phyloP scores from a whole-genome alignment of 2,797 vertebrate species.

The Hoplostethus mediterraneus region DNA sequence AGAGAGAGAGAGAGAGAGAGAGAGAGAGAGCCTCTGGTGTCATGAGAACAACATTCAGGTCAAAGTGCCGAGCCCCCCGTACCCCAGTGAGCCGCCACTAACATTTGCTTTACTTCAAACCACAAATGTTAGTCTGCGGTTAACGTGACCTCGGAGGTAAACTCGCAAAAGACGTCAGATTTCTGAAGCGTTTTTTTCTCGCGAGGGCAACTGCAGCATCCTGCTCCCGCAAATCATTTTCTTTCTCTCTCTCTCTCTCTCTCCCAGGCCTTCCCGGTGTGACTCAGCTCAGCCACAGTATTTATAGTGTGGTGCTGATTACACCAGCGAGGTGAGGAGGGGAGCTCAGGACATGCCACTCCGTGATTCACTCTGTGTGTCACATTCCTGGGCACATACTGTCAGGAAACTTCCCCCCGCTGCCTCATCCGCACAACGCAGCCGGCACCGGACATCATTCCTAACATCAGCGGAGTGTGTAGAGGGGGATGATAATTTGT shows the following conservation, averaged over 20 bases:
- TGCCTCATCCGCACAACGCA: conserved; percentile 25
- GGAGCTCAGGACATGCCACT: conserved; percentile 61
- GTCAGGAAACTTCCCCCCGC: conserved; percentile 45
- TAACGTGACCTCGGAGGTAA: conserved; percentile 27
- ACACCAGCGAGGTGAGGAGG: conserved; percentile 36
- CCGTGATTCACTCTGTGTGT: conserved; percentile 65
- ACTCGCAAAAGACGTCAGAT: conserved; percentile 27
- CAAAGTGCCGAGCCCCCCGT: conserved; percentile 9
- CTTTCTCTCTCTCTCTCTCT: conserved; percentile 30
- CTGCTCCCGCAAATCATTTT: conserved; percentile 8
- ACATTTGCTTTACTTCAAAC: conserved; percentile 46
- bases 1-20: neutral
- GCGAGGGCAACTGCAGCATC: conserved; percentile 7
- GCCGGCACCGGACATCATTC: conserved; percentile 56
- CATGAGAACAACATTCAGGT: conserved; percentile 38
- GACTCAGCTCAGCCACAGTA: conserved; percentile 58
- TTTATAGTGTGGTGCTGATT: conserved; percentile 56
- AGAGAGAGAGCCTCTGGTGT: neutral
- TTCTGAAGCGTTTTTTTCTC: conserved; percentile 19
- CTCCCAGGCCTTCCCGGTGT: conserved; percentile 28
- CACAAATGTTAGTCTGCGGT: conserved; percentile 42
- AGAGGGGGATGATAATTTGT: conserved; percentile 59
- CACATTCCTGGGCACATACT: conserved; percentile 51
- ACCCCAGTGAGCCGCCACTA: conserved; percentile 4
- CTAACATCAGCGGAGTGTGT: conserved; percentile 48